phyloP scores from a whole-genome alignment of 2,113 vertebrate genomes.

The Phodopus roborovskii region DNA sequence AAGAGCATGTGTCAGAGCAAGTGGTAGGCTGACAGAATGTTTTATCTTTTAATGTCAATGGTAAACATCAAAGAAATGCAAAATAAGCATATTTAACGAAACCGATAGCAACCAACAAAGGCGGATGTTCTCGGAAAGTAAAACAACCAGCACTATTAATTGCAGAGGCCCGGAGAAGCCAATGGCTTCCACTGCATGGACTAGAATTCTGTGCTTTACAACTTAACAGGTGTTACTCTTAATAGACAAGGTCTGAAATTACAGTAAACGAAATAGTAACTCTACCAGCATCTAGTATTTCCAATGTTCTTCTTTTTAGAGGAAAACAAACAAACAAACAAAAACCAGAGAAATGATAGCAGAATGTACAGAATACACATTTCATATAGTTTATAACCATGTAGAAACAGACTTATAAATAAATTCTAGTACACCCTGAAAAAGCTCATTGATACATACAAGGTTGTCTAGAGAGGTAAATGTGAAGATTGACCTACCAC shows the following conservation, averaged over 20 bases:
- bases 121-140: background rate
- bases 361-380: background rate
- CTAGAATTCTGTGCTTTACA: background rate
- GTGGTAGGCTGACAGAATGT: background rate
- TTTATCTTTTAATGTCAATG: background rate
- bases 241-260: background rate
- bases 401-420: background rate
- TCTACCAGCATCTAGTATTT: background rate
- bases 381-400: background rate
- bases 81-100: constrained; percentile 30
- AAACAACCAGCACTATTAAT: background rate
- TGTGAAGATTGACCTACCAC: constrained; percentile 75
- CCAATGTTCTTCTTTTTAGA: background rate
- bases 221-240: background rate
- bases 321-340: background rate
- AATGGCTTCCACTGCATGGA: background rate
- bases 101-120: background rate
- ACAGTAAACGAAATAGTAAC: background rate
- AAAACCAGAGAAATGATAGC: background rate
- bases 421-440: background rate
- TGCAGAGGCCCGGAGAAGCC: background rate
- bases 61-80: constrained; percentile 4
- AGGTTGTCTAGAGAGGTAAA: background rate
- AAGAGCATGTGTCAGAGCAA: background rate
- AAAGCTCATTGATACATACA: background rate